Evolutionary conservation across 2,113 vertebrate genomes (phyloP).

Genomic region (Prolemur simus): DNA sequence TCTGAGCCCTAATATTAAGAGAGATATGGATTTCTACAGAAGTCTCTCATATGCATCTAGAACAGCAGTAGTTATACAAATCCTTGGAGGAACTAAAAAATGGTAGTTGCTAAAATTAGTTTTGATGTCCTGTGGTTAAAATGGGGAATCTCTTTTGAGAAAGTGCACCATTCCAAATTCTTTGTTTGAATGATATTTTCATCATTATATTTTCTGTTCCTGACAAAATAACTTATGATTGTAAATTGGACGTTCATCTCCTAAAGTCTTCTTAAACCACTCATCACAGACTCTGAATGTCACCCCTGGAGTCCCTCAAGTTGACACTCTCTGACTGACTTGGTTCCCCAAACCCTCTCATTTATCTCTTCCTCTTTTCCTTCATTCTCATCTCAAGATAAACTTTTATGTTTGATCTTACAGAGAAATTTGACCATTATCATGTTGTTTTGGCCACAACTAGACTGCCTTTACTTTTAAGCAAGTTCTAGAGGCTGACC

Average conservation of each 20-base stretch:
- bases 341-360: accelerated
- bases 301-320: background rate
- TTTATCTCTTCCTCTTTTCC: background rate
- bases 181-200: background rate
- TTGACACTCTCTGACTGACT: accelerated
- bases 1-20: background rate
- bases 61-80: background rate
- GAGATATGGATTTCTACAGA: background rate
- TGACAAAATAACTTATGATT: background rate
- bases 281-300: accelerated
- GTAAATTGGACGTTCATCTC: background rate
- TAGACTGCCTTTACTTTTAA: background rate
- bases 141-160: background rate
- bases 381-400: background rate
- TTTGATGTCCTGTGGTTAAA: background rate
- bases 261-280: background rate
- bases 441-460: background rate
- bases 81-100: background rate
- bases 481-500: background rate
- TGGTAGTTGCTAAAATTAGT: background rate
- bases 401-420: background rate
- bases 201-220: background rate
- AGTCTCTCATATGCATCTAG: background rate
- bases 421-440: background rate
- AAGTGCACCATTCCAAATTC: background rate